Conservation (phyloP, 2,797 vertebrate species). For the Clarias fuscus region DNA sequence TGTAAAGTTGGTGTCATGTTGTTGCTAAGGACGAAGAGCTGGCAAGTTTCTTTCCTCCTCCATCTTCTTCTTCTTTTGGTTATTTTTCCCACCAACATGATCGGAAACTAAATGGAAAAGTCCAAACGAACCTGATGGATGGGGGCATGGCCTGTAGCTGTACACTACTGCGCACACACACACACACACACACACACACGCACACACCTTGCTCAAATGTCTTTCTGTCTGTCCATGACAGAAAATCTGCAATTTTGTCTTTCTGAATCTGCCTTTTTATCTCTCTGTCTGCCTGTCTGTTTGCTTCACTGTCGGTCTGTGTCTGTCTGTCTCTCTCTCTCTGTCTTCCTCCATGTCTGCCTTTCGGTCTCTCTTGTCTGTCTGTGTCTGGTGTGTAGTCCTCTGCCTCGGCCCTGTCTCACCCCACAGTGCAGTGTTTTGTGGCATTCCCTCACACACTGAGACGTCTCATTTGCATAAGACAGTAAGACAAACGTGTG, state of each 20-base stretch:
- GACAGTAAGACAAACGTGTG: background rate
- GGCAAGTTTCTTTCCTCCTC: background rate
- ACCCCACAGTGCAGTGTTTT: background rate
- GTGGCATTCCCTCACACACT: background rate
- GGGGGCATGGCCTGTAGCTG: background rate
- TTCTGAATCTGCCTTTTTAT: too few relatives aligned
- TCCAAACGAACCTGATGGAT: background rate
- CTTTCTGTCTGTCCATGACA: background rate
- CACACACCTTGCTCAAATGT: background rate
- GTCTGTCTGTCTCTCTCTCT: background rate
- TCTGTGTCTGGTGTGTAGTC: background rate
- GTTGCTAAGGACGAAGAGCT: slow-evolving; percentile 2
- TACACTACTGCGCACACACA: background rate
- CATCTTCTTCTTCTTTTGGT: background rate
- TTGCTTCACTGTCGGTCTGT: too few relatives aligned
- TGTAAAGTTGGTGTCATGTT: slow-evolving; percentile 9
- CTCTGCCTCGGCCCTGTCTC: slow-evolving; percentile 6
- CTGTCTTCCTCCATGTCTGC: background rate
- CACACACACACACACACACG: background rate
- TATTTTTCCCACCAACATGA: too few relatives aligned
- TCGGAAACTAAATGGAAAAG: background rate
- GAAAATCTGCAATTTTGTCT: too few relatives aligned
- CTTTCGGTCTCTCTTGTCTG: background rate
- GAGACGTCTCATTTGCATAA: slow-evolving; percentile 1
- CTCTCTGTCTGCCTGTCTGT: too few relatives aligned